Evolutionary conservation across 2,113 vertebrate species (phyloP).

Genomic region (Oryzias celebensis): DNA sequence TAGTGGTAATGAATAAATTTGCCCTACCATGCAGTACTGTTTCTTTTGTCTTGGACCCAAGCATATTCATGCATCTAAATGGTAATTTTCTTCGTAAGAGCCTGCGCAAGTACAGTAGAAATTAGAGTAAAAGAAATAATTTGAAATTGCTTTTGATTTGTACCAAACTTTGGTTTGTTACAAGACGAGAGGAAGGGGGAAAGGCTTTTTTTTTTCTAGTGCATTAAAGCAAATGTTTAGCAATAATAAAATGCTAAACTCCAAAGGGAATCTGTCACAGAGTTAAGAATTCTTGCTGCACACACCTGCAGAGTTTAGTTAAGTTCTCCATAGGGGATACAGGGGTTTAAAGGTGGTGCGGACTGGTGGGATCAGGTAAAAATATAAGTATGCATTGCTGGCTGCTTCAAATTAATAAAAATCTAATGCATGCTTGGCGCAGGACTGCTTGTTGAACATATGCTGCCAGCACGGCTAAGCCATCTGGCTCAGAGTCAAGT

Average conservation of each 20-base stretch:
- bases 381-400: constrained; percentile 91
- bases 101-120: constrained; percentile 20
- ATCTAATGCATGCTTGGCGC: constrained; percentile 89
- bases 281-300: constrained; percentile 3
- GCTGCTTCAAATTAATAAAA: constrained; percentile 98
- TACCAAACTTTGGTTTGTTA: constrained; percentile 19
- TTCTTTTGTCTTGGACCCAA: constrained; percentile 89
- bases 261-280: no score
- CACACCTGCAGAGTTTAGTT: constrained; percentile 37
- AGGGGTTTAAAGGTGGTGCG: constrained; percentile 59
- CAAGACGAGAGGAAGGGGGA: neutral
- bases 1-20: constrained; percentile 97
- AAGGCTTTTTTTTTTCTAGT: neutral
- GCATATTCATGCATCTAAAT: constrained; percentile 68
- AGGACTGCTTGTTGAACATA: constrained; percentile 99
- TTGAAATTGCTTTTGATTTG: constrained; percentile 37
- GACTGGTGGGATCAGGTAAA: constrained; percentile 84
- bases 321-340: constrained; percentile 38
- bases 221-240: neutral
- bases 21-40: constrained; percentile 88
- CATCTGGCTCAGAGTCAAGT: constrained; percentile 99
- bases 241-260: neutral
- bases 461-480: constrained; percentile 98
- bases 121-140: constrained; percentile 33
- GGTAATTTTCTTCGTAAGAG: constrained; percentile 60